Evolutionary conservation across 1,140 invertebrate species (phyloP).

Genomic region (Apis cerana): DNA sequence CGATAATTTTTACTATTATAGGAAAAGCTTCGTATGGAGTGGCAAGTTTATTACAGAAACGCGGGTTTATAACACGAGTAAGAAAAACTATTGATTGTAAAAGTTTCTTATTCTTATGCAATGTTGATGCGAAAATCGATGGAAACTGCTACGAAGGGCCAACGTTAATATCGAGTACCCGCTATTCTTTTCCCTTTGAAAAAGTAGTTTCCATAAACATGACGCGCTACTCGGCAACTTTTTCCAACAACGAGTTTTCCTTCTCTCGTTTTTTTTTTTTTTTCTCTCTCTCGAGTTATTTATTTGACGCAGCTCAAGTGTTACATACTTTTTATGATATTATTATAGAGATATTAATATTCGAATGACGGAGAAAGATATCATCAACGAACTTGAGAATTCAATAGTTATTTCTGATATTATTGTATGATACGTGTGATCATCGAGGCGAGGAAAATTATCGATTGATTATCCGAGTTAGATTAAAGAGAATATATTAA

Average conservation of each 20-base stretch:
- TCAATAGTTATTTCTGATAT: not conserved
- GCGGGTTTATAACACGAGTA: constrained; percentile 19
- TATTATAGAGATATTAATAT: too few relatives aligned
- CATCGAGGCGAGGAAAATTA: constrained; percentile 26
- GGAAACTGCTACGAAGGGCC: not conserved
- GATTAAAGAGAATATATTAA: not conserved
- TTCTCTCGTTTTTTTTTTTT: not conserved
- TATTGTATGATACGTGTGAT: not conserved
- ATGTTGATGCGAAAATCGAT: constrained; percentile 21
- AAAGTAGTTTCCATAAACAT: constrained; percentile 41
- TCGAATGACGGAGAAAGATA: too few relatives aligned
- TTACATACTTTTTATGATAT: not conserved
- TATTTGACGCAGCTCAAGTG: not conserved
- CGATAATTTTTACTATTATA: not conserved
- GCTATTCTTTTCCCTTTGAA: constrained; percentile 21
- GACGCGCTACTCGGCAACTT: not conserved
- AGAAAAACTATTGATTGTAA: constrained; percentile 27
- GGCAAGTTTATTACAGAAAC: constrained; percentile 1
- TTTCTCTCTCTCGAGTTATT: not conserved
- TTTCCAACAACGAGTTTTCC: constrained; percentile 21
- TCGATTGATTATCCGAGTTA: constrained; percentile 27
- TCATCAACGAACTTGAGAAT: not conserved
- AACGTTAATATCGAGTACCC: constrained; percentile 33
- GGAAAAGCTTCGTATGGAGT: not conserved
- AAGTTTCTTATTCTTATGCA: constrained; percentile 24